Evolutionary conservation across 2,888 invertebrate species (phyloP).

Genomic region (Caenorhabditis uteleia): DNA sequence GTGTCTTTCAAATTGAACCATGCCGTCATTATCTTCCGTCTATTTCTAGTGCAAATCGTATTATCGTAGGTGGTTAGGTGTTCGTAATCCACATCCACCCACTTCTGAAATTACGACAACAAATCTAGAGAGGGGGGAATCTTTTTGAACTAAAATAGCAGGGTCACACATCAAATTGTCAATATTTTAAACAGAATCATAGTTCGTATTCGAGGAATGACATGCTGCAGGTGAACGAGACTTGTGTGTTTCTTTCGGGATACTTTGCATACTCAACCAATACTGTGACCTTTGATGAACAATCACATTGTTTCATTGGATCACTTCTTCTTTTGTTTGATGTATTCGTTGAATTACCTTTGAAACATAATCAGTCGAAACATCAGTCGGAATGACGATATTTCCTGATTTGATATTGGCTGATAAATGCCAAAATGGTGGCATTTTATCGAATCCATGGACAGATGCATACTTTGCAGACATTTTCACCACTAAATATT

Average conservation of each 20-base stretch:
- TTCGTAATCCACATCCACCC: constrained; percentile 33
- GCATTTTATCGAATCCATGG: constrained; percentile 37
- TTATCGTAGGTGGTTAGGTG: constrained; percentile 27
- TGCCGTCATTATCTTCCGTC: constrained; percentile 20
- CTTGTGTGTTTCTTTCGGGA: too few species aligned
- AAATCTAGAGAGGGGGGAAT: too few species aligned
- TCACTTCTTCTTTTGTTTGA: too few species aligned
- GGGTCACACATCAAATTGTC: too few species aligned
- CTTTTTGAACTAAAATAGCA: background rate
- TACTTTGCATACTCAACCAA: too few species aligned
- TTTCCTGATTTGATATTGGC: constrained; percentile 18
- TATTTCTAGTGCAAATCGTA: constrained; percentile 34
- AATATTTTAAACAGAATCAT: too few species aligned
- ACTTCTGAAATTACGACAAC: constrained; percentile 6
- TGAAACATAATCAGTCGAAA: constrained; percentile 13
- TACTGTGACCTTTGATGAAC: too few species aligned
- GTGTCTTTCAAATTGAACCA: constrained; percentile 32
- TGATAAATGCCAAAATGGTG: constrained; percentile 23
- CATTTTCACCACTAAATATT: constrained; percentile 36
- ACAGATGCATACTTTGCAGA: constrained; percentile 20
- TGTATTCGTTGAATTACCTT: too few species aligned
- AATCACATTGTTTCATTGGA: background rate
- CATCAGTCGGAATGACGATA: constrained; percentile 19
- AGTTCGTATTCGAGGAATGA: too few species aligned
- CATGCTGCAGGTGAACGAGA: too few species aligned